Evolutionary conservation across 2,888 invertebrate genomes (phyloP).

Genomic region (Helobdella robusta): DNA sequence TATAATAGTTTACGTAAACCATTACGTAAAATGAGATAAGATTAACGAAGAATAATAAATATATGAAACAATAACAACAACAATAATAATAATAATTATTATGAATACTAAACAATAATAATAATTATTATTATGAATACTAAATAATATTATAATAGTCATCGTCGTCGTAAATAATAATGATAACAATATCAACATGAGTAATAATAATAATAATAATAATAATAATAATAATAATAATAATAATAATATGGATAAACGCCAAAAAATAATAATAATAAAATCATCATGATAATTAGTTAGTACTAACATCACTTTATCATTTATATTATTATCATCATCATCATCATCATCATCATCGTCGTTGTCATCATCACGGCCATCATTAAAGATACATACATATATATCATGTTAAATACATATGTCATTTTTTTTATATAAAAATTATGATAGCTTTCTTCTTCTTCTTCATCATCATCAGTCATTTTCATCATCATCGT

Average conservation of each 20-base stretch:
- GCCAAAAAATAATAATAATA: neutral
- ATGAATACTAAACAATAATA: neutral
- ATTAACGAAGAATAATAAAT: too few relatives aligned
- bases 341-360: constrained; percentile 26
- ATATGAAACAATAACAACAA: neutral
- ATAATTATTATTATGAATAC: neutral
- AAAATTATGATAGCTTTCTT: neutral
- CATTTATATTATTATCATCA: constrained; percentile 20
- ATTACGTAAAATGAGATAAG: too few relatives aligned
- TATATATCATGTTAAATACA: too few relatives aligned
- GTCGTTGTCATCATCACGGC: constrained; percentile 16
- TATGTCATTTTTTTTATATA: neutral
- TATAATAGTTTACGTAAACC: too few relatives aligned
- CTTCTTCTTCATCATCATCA: constrained; percentile 1
- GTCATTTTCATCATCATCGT: constrained; percentile 6
- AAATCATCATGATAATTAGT: constrained; percentile 19
- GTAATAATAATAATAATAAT: neutral
- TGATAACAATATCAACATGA: neutral
- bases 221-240: neutral
- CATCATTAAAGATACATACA: too few relatives aligned
- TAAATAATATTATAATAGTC: neutral
- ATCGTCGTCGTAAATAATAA: neutral
- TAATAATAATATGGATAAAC: neutral
- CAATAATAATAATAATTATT: neutral
- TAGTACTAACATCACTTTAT: constrained; percentile 16